Evolutionary conservation across 2,113 vertebrate genomes (phyloP).

Genomic region (Rynchops niger): DNA sequence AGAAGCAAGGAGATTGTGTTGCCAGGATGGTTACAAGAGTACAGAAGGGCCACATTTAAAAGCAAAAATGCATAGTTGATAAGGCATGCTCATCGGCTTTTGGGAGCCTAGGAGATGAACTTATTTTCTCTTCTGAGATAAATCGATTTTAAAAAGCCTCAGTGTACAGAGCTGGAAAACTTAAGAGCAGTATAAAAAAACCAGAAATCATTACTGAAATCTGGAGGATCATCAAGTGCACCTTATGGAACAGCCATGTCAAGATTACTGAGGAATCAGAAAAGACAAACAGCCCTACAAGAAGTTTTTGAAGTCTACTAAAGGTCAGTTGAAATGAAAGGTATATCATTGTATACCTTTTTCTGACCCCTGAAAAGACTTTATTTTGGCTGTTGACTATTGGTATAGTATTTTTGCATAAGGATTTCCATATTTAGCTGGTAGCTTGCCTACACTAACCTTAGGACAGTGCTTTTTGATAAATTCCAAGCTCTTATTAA

Average conservation of each 20-base stretch:
- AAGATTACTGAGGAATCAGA: not conserved
- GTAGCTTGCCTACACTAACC: not conserved
- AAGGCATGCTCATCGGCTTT: not conserved
- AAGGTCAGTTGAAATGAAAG: not conserved
- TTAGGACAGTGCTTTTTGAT: not conserved
- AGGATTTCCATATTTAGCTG: not conserved
- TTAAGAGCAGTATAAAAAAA: not conserved
- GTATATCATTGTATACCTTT: not conserved
- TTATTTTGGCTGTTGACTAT: not conserved
- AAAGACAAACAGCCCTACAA: not conserved
- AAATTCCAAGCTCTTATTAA: not conserved
- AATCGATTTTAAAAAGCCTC: not conserved
- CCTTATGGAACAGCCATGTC: not conserved
- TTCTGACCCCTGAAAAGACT: not conserved
- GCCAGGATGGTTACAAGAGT: not conserved
- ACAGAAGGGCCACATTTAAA: not conserved
- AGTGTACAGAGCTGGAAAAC: not conserved
- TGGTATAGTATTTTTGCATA: not conserved
- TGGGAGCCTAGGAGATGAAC: not conserved
- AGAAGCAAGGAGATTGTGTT: not conserved
- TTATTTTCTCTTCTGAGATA: not conserved
- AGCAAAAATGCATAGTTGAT: not conserved
- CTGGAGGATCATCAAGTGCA: not conserved
- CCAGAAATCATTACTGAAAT: not conserved
- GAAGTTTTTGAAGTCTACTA: not conserved